Percentiles rank a stretch among this genome's conserved stretches.
phyloP scores from a whole-genome alignment of 2,797 vertebrate genomes.

The Epinephelus awoara region DNA sequence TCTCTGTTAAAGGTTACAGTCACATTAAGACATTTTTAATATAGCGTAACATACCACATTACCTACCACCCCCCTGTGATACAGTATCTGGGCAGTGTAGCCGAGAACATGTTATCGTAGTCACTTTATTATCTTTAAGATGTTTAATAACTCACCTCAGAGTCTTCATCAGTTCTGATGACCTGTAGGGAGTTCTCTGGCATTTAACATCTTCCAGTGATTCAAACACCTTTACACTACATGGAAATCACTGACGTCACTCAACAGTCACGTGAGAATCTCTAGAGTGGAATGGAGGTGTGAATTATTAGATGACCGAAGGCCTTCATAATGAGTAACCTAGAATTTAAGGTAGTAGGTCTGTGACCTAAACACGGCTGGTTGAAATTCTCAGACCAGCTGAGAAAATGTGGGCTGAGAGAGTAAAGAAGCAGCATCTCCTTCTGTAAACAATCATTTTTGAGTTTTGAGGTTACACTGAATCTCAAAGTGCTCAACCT shows the following conservation, averaged over 20 bases:
- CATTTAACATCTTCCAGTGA: slow-evolving; percentile 51
- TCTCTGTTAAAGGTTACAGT: slow-evolving; percentile 8
- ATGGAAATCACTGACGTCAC: slow-evolving; percentile 23
- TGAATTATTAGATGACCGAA: slow-evolving; percentile 27
- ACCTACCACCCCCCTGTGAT: neutral
- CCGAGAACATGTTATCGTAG: neutral
- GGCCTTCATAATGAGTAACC: slow-evolving; percentile 14
- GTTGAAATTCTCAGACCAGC: slow-evolving; percentile 45
- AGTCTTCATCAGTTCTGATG: neutral
- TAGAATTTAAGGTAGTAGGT: slow-evolving; percentile 31
- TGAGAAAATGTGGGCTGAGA: slow-evolving; percentile 27
- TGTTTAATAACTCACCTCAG: neutral
- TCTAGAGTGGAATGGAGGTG: slow-evolving; percentile 19
- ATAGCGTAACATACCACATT: neutral
- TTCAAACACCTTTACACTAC: slow-evolving; percentile 26
- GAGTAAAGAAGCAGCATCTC: slow-evolving; percentile 1
- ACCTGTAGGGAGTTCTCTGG: neutral
- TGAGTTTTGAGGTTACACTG: neutral
- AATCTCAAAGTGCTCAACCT: neutral
- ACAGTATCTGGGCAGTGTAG: neutral
- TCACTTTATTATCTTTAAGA: neutral
- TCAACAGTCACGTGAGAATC: slow-evolving; percentile 39
- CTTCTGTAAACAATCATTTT: neutral
- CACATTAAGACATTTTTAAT: slow-evolving; percentile 14
- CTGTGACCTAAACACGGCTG: slow-evolving; percentile 18